Base-by-base conservation (phyloP, 1,140 invertebrate species). In the Kradibia gibbosae region DNA sequence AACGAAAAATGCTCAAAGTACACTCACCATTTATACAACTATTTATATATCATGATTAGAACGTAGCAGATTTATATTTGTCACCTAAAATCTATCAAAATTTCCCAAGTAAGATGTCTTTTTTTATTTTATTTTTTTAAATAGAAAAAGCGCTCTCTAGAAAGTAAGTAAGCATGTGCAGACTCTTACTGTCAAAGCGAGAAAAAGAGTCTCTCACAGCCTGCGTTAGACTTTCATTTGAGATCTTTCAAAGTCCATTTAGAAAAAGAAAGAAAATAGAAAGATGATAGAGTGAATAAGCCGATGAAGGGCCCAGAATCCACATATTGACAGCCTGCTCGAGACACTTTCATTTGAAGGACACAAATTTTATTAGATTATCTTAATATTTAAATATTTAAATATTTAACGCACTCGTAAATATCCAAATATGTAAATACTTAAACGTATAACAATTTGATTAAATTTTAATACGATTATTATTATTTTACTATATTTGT, bases 161-260 rank as follows among this genome's bases (percentile, higher is more conserved):
- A 85, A 88, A 85, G 85, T 86, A 87, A 87, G 84, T 85, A 87
- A 88, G 82, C 84, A 73, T 84, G 84, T 83, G 57, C 80, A 79
- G 80, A 85, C 84, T 85, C 55, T 84, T 48, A 55, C 36, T 82
- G 77, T 78, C 67, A 84, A n/a, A 79, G 74, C 62, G 77, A 82
- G 84, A 72, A 84, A 83, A 83, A 83, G 65, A 86, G 85, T 87
- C 85, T 85, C 83, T 88, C 87, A 88, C 85, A 88, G 86, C 86
- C 87, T 83, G 83, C 80, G 80, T 82, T 86, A 88, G 84, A 86
- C 85, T 86, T 88, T 87, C 74, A 83, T 75, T 86, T 83, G 86
- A 88, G 87, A 87, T 88, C 86, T 87, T 86, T 82, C 11, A 22
- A 74, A 74, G 25, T 70, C 36, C 20, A 65, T 50, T 42, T 76